Evolutionary conservation across 2,113 vertebrate genomes (phyloP), one percentile per base, ranked within the genome.

Genomic region (Caloenas nicobarica): DNA sequence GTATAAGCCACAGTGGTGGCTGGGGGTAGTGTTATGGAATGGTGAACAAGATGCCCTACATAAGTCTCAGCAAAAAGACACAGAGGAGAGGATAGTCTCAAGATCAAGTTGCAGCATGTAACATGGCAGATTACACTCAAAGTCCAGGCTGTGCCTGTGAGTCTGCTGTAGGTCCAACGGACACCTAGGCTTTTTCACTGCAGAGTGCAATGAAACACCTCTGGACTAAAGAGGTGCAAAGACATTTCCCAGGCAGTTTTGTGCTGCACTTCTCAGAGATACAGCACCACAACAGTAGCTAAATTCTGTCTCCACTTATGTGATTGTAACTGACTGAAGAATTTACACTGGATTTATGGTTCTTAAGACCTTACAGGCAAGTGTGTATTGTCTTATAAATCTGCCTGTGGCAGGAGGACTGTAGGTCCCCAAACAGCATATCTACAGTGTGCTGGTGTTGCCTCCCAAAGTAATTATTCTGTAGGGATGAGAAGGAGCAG

Each of bases 181-280:
- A 24, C 1, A 4, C 5, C 8, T 19, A 54, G 62, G 7, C 2
- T 94, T 69, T 88, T 81, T 83, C 23, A n/a, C 21, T 70, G 13
- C 22, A 26, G 29, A 29, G 13, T 7, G 7, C 29, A 9, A 13
- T 36, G 56, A 80, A 83, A 58, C 4, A 58, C 9, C 25, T 5
- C 15, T 4, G 13, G 16, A 34, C 24, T 51, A 25, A 79, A 34
- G 9, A 7, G 3, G 10, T 46, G 23, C 33, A 84, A 84, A 54
- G 46, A 29, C 3, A 54, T 34, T 91, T 89, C 56, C 13, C 34
- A 74, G n/a, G 4, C 5, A 87, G 18, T 7, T 64, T 89, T 21
- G 1, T 1, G 0, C 11, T 68, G 10, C 8, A 10, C 14, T 72
- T 79, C 38, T 74, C n/a, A 72, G 72, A 78, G 17, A 17, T 0